phyloP scores from a whole-genome alignment of 2,888 invertebrate species.

The Habroteleia sp. region DNA sequence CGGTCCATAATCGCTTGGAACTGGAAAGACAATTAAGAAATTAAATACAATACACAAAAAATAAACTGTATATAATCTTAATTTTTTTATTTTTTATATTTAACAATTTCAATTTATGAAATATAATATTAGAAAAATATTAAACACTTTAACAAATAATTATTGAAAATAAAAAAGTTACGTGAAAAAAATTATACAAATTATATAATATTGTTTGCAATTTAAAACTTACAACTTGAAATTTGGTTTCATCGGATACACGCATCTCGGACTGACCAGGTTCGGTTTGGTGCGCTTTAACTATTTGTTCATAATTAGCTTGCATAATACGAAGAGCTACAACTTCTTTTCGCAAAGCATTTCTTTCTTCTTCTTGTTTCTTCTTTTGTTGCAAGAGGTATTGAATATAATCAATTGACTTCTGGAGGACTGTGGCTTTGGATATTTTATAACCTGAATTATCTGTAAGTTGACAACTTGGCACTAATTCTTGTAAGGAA shows the following conservation, averaged over 20 bases:
- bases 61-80: no score
- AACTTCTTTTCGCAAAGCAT: conserved; percentile 93
- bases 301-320: conserved; percentile 97
- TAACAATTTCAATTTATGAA: no score
- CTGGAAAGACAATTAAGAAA: conserved; percentile 81
- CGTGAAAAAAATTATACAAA: no score
- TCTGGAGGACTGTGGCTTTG: conserved; percentile 97
- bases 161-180: no score
- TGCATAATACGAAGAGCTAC: conserved; percentile 94
- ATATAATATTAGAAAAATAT: no score
- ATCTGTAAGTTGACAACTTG: conserved; percentile 96
- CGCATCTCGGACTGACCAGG: conserved; percentile 93
- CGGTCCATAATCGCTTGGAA: conserved; percentile 98
- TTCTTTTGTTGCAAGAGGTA: conserved; percentile 95
- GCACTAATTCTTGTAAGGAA: conserved; percentile 94
- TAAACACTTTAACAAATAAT: no score
- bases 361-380: conserved; percentile 96
- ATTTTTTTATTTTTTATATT: no score
- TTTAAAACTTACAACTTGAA: conserved; percentile 90
- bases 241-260: conserved; percentile 96
- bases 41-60: no score
- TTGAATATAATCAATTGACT: conserved; percentile 96
- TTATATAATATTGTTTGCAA: not conserved
- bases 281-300: conserved; percentile 96
- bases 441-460: conserved; percentile 96